A percentile compares a stretch with the other conserved stretches of the same genome.
Evolutionary conservation across 2,113 vertebrate genomes (phyloP).

Genomic region (Mellivora capensis): DNA sequence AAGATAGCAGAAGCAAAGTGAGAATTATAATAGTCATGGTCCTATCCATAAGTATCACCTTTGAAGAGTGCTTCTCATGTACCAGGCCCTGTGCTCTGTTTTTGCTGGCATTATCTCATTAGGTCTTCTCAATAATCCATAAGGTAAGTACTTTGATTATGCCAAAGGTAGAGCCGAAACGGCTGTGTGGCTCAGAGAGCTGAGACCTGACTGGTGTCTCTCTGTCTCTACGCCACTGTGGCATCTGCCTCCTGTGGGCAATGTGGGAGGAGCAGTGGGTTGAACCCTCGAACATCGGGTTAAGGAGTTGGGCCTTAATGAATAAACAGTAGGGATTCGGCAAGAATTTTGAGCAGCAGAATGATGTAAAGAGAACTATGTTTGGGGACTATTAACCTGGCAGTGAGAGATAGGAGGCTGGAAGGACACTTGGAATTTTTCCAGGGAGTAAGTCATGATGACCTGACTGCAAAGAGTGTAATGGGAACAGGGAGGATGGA

Average conservation of each 20-base stretch:
- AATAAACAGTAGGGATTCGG: background rate
- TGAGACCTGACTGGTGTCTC: background rate
- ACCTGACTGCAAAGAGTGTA: background rate
- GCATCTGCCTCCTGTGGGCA: background rate
- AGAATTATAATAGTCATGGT: background rate
- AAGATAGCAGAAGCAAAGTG: background rate
- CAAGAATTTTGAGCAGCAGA: background rate
- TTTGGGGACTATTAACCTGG: background rate
- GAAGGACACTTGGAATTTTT: background rate
- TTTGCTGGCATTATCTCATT: background rate
- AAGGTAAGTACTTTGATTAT: background rate
- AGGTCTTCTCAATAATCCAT: background rate
- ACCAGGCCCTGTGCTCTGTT: background rate
- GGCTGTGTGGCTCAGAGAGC: background rate
- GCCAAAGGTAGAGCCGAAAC: background rate
- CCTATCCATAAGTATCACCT: background rate
- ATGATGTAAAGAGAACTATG: background rate
- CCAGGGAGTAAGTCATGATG: background rate
- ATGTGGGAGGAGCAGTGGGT: background rate
- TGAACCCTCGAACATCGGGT: background rate
- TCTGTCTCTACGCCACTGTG: accelerated
- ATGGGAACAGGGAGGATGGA: background rate
- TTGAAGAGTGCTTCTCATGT: background rate
- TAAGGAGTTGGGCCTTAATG: background rate
- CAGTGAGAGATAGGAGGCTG: background rate